Evolutionary conservation across 2,888 invertebrate genomes (phyloP), one percentile per base, ranked within the genome.

Genomic region (Eupithecia subumbrata): DNA sequence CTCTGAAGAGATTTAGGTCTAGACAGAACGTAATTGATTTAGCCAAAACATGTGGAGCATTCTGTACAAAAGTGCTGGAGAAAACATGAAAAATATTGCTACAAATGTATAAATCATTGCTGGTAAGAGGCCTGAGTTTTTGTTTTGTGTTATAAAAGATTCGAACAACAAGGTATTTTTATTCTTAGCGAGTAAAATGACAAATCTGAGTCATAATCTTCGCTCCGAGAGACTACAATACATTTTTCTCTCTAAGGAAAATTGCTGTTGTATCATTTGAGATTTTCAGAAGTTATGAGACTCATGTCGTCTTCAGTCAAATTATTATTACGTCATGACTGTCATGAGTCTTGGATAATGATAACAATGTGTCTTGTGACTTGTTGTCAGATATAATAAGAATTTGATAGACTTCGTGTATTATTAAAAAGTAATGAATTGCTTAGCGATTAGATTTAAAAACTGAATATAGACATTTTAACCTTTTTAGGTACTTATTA

Each of bases 241-340:
- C 74, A 80, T 82, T 82, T 84, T 84, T 83, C 79, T 80, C 80
- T 81, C 80, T 82, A 78, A 84, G 83, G 79, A 82, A 83, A 67
- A 85, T 84, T 81, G 83, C 83, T 79, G 81, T 77, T 78, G 78
- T 83, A 83, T 86, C 82, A 82, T 67, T 67, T 67, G 66, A 67
- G 66, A 67, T 67, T 67, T 52, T 67, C 66, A 5, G 60, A 67
- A 66, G 66, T 66, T 66, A 66, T 66, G 18, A n/a, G 34, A 22
- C 37, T 43, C 43, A 43, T 64, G 34, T 64, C 12, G n/a, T 37
- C 40, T 67, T 67, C 34, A 34, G 37, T n/a, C 37, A 67, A 67
- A 40, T n/a, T 37, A 22, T n/a, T 67, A 37, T 37, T 67, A 37
- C 40, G 14, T 25, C 60, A 25, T 60, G 30, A 3, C 1, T 30